These are phyloP conservation scores for Scomberomorus guttatus DNA, from an alignment of 2,797 vertebrate genomes.

Conservation along the genomic window DNA sequence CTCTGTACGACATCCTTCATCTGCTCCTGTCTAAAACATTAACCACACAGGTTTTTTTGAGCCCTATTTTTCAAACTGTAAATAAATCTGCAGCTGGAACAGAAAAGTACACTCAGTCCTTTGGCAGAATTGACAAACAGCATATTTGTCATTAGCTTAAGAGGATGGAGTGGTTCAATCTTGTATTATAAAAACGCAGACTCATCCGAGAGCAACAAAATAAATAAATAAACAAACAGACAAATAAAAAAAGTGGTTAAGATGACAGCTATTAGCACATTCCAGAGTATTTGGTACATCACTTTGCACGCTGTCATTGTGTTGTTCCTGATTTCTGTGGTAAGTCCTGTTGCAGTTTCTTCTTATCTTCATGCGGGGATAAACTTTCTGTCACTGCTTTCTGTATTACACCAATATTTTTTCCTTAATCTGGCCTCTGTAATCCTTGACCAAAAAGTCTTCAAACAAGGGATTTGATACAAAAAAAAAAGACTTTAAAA, in stretches of 20 bases:
- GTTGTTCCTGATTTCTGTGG: conserved; percentile 1
- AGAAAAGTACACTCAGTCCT: background rate
- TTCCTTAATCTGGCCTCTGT: conserved; percentile 33
- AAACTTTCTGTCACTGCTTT: conserved; percentile 27
- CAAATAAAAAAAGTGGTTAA: conserved; percentile 5
- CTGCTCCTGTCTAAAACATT: conserved; percentile 23
- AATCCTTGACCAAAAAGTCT: conserved; percentile 45
- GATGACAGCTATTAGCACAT: conserved; percentile 5
- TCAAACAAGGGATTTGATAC: conserved; percentile 33
- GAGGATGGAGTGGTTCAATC: conserved; percentile 15
- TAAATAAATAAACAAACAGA: conserved; percentile 22
- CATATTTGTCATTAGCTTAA: conserved; percentile 11
- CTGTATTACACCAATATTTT: conserved; percentile 44
- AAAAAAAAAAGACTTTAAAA: conserved; percentile 12
- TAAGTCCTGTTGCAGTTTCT: conserved; percentile 12
- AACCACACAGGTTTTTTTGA: conserved; percentile 14
- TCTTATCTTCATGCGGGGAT: conserved; percentile 42
- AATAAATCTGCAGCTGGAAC: conserved; percentile 17
- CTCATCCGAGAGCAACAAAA: background rate
- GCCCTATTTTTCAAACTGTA: conserved; percentile 13
- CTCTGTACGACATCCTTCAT: conserved; percentile 27
- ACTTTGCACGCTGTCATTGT: conserved; percentile 3
- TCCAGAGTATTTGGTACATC: conserved; percentile 8
- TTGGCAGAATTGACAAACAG: conserved; percentile 6
- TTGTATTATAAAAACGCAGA: conserved; percentile 19